A percentile compares a stretch with the other conserved stretches of the same genome.
phyloP scores from a whole-genome alignment of 2,113 vertebrate genomes.

The Heterotilapia buettikoferi region DNA sequence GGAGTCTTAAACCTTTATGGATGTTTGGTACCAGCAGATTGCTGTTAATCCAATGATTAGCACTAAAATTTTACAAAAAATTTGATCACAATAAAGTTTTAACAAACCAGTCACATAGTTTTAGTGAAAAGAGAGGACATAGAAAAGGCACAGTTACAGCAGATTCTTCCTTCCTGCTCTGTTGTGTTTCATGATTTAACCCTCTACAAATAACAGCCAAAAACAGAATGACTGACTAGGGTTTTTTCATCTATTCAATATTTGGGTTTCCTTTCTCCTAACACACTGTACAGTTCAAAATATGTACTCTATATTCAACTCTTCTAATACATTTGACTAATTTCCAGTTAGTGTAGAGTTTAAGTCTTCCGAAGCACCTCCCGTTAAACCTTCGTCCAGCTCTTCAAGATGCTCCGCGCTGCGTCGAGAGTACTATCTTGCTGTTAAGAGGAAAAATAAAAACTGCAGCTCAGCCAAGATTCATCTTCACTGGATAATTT shows the following conservation, averaged over 20 bases:
- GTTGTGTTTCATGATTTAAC: background rate
- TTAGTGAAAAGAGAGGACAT: background rate
- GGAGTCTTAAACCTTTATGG: background rate
- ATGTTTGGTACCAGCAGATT: background rate
- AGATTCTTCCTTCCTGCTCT: background rate
- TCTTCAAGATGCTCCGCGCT: slow-evolving; percentile 83
- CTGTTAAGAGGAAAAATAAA: slow-evolving; percentile 65
- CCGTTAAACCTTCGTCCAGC: slow-evolving; percentile 73
- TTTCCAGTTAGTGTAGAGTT: background rate
- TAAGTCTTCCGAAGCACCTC: background rate
- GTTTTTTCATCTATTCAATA: background rate
- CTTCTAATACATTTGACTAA: background rate
- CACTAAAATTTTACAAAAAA: background rate
- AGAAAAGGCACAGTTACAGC: background rate
- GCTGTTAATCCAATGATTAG: background rate
- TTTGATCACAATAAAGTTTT: background rate
- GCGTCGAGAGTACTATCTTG: slow-evolving; percentile 88
- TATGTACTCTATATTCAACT: background rate
- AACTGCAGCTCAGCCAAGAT: background rate
- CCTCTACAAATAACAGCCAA: background rate
- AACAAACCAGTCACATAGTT: background rate
- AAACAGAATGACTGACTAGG: background rate
- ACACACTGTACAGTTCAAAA: background rate
- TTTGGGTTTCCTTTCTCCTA: background rate
- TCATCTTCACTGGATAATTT: background rate